phyloP scores from a whole-genome alignment of 2,888 invertebrate species.

The Caenorhabditis sp. region DNA sequence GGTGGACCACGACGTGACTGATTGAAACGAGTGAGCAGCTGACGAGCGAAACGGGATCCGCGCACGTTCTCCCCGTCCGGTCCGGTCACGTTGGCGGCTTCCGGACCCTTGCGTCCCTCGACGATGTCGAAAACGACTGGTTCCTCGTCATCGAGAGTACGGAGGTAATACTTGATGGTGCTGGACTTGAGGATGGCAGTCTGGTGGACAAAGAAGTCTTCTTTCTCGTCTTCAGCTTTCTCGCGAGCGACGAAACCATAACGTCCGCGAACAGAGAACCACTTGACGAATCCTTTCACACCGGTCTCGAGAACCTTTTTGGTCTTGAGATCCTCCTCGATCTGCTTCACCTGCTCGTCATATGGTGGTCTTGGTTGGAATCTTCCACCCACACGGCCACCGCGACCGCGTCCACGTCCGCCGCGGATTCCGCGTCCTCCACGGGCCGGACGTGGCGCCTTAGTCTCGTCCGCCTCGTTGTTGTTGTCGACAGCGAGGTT shows the following conservation, averaged over 20 bases:
- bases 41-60: slow-evolving; percentile 81
- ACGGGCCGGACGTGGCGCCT: slow-evolving; percentile 17
- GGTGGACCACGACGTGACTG: slow-evolving; percentile 20
- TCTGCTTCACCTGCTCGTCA: slow-evolving; percentile 39
- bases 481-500: slow-evolving; percentile 59
- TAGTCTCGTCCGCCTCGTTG: slow-evolving; percentile 52
- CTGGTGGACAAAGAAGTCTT: slow-evolving; percentile 94
- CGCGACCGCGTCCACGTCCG: slow-evolving; percentile 39
- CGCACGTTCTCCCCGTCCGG: slow-evolving; percentile 92
- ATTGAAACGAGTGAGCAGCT: slow-evolving; percentile 16
- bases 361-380: slow-evolving; percentile 35
- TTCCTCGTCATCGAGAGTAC: slow-evolving; percentile 85
- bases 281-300: slow-evolving; percentile 83
- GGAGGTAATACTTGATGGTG: slow-evolving; percentile 84
- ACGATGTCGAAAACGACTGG: slow-evolving; percentile 64
- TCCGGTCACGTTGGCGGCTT: slow-evolving; percentile 92
- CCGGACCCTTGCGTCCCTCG: slow-evolving; percentile 93
- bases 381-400: slow-evolving; percentile 11
- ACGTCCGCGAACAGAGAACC: slow-evolving; percentile 85
- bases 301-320: slow-evolving; percentile 63
- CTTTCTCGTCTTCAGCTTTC: slow-evolving; percentile 83
- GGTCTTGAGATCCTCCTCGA: slow-evolving; percentile 51
- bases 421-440: slow-evolving; percentile 43
- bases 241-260: slow-evolving; percentile 99
- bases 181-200: slow-evolving; percentile 59